These are phyloP conservation scores for Allygus modestus DNA, from an alignment of 2,888 invertebrate genomes.

Conservation along the genomic window DNA sequence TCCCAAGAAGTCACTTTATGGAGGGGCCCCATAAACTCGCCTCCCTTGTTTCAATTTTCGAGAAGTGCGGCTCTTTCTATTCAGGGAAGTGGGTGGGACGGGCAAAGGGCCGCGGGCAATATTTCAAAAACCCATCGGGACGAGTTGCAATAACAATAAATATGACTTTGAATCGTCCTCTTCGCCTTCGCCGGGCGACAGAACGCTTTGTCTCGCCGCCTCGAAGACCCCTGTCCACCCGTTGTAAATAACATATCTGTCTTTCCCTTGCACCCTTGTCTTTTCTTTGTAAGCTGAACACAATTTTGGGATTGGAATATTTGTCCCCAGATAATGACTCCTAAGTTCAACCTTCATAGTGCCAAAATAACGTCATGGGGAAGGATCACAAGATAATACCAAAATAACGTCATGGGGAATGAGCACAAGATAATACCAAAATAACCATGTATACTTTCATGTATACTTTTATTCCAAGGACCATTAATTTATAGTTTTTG, in stretches of 20 bases:
- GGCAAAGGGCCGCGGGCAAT: conserved; percentile 41
- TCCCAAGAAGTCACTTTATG: background rate
- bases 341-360: no score
- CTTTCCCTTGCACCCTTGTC: background rate
- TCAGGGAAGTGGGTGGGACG: conserved; percentile 30
- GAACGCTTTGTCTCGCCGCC: background rate
- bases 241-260: background rate
- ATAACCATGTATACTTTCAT: no score
- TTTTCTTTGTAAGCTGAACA: no score
- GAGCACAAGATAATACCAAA: no score
- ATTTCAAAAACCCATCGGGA: conserved; percentile 56
- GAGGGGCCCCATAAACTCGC: background rate
- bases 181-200: background rate
- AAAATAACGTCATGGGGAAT: no score
- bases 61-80: conserved; percentile 40
- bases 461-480: no score
- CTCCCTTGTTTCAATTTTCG: conserved; percentile 39
- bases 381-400: no score
- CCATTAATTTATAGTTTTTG: no score
- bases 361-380: no score
- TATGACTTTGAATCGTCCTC: conserved; percentile 40
- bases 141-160: conserved; percentile 51
- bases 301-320: no score
- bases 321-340: no score
- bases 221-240: conserved; percentile 1